These are phyloP conservation scores for Griposia aprilina DNA, from an alignment of 2,888 invertebrate species.

Conservation along the genomic window DNA sequence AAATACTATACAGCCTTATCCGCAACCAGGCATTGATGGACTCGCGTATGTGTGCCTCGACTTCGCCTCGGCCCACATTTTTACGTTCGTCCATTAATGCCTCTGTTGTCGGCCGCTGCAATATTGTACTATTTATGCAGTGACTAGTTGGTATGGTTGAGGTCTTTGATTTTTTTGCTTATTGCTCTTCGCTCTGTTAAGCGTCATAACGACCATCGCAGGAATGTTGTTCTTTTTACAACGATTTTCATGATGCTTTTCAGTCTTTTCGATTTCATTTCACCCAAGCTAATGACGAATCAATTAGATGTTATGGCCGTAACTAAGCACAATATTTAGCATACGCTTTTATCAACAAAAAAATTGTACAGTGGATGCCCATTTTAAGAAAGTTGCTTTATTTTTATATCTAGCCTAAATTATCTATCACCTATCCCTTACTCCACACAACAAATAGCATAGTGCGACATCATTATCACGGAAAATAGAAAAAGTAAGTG, in stretches of 20 bases:
- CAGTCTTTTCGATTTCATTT: neutral
- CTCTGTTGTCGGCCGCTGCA: too few relatives aligned
- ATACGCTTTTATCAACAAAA: neutral
- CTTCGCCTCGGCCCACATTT: too few relatives aligned
- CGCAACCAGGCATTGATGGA: too few relatives aligned
- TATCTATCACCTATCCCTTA: neutral
- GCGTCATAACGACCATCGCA: neutral
- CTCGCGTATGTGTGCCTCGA: too few relatives aligned
- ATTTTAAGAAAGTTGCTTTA: neutral
- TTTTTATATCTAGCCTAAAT: neutral
- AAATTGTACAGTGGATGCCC: neutral
- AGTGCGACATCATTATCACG: constrained; percentile 64
- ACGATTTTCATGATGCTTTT: neutral
- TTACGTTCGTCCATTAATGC: too few relatives aligned
- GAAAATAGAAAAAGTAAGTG: constrained; percentile 70
- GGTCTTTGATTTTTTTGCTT: neutral
- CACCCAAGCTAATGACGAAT: neutral
- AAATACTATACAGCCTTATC: too few relatives aligned
- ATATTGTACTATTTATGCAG: neutral
- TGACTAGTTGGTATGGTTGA: neutral
- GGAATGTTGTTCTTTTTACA: neutral
- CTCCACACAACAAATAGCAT: constrained; percentile 42
- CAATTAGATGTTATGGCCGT: neutral
- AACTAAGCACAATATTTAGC: neutral
- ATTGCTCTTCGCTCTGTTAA: neutral